Percentiles rank a stretch among this genome's conserved stretches.
Conservation (phyloP, 2,113 vertebrate species). For the Paradoxurus hermaphroditus region DNA sequence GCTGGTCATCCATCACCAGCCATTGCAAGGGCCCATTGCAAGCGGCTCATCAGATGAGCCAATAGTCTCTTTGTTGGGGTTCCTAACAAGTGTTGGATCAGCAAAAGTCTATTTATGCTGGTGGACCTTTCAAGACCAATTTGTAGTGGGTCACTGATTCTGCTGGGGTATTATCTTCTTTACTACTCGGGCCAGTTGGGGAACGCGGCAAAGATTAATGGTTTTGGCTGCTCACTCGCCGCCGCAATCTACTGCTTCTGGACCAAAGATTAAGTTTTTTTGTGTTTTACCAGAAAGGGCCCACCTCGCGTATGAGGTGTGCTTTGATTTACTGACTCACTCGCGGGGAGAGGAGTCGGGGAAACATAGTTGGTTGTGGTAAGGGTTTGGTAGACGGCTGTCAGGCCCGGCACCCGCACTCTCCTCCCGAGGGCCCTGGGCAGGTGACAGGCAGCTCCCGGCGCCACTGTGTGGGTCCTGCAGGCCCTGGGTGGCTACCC, state of each 20-base stretch:
- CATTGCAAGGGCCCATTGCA: constrained; percentile 94
- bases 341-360: constrained; percentile 68
- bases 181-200: constrained; percentile 93
- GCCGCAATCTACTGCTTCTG: constrained; percentile 86
- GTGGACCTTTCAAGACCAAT: constrained; percentile 99
- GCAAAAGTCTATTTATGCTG: constrained; percentile 99
- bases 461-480: background rate
- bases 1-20: constrained; percentile 98
- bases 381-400: constrained; percentile 49
- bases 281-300: constrained; percentile 85
- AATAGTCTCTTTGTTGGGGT: constrained; percentile 98
- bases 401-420: background rate
- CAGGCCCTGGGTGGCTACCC: background rate
- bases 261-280: constrained; percentile 89
- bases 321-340: constrained; percentile 82
- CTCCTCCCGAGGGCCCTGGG: background rate
- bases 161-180: constrained; percentile 95
- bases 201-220: constrained; percentile 99
- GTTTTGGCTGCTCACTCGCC: constrained; percentile 89
- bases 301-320: constrained; percentile 78
- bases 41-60: constrained; percentile 93
- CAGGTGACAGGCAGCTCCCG: background rate
- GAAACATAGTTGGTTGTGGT: constrained; percentile 68
- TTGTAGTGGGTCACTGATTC: constrained; percentile 98
- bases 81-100: constrained; percentile 99